These are phyloP conservation scores for Scylla paramamosain DNA, from an alignment of 1,140 invertebrate species.

Conservation along the genomic window DNA sequence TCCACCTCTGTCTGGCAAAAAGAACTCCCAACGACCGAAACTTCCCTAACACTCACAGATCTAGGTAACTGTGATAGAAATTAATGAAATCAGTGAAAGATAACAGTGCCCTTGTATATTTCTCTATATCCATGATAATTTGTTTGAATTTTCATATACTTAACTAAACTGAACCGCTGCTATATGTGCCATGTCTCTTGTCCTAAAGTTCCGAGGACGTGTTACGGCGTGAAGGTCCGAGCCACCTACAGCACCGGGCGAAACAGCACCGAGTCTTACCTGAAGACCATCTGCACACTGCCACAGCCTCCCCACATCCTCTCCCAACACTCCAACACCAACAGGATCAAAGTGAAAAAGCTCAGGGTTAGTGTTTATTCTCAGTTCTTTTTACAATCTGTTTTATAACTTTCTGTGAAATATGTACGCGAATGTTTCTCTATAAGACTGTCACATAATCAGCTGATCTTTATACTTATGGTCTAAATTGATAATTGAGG, in stretches of 20 bases:
- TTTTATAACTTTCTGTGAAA: too few relatives aligned
- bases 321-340: background rate
- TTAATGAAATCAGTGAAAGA: too few relatives aligned
- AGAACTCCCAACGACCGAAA: background rate
- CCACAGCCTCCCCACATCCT: background rate
- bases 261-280: background rate
- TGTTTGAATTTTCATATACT: too few relatives aligned
- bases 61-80: constrained; percentile 33
- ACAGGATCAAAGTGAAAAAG: constrained; percentile 50
- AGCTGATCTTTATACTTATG: too few relatives aligned
- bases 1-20: background rate
- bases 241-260: background rate
- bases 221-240: background rate
- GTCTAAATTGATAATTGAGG: background rate
- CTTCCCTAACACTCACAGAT: constrained; percentile 25
- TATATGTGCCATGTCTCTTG: background rate
- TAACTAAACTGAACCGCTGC: too few relatives aligned
- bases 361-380: constrained; percentile 1
- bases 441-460: too few relatives aligned
- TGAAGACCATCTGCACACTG: constrained; percentile 58
- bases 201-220: background rate
- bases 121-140: too few relatives aligned
- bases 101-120: too few relatives aligned
- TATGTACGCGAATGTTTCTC: background rate
- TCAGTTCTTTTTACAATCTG: too few relatives aligned